Percentiles rank a stretch among this genome's conserved stretches.
phyloP scores from a whole-genome alignment of 2,113 vertebrate genomes.

The Nansenia antarctica region DNA sequence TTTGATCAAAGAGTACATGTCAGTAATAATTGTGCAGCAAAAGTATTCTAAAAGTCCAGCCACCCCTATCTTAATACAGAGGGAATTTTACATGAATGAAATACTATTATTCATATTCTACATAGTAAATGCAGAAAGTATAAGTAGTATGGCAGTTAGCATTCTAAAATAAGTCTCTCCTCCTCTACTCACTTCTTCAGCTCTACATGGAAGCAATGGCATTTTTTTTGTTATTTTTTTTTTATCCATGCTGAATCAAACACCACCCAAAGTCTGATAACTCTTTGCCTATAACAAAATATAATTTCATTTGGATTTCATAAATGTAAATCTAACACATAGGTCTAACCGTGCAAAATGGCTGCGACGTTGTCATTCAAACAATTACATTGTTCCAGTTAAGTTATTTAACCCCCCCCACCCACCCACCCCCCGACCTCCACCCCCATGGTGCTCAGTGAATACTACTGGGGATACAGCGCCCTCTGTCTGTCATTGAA shows the following conservation, averaged over 20 bases:
- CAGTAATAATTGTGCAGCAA: conserved; percentile 25
- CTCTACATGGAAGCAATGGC: too few relatives aligned
- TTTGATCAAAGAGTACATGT: conserved; percentile 25
- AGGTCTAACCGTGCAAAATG: conserved; percentile 29
- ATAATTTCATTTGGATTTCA: conserved; percentile 20
- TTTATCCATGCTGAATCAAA: not conserved
- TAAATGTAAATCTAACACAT: conserved; percentile 32
- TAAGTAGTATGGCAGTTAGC: not conserved
- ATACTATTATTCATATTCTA: conserved; percentile 4
- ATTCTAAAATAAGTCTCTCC: not conserved
- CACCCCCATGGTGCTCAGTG: not conserved
- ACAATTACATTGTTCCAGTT: not conserved
- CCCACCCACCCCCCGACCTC: conserved; percentile 21
- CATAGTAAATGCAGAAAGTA: conserved; percentile 7
- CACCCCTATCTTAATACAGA: conserved; percentile 30
- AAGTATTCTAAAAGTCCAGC: conserved; percentile 30
- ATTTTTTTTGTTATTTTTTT: too few relatives aligned
- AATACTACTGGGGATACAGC: conserved; percentile 10
- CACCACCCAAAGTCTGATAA: not conserved
- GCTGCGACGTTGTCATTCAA: not conserved
- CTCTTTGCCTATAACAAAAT: conserved; percentile 18
- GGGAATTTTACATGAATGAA: not conserved
- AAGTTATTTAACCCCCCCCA: not conserved
- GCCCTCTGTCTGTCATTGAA: conserved; percentile 38
- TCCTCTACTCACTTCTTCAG: not conserved